These are phyloP conservation scores for Trididemnum miniatum DNA, from an alignment of 23 tunicate genomes.

Conservation along the genomic window DNA sequence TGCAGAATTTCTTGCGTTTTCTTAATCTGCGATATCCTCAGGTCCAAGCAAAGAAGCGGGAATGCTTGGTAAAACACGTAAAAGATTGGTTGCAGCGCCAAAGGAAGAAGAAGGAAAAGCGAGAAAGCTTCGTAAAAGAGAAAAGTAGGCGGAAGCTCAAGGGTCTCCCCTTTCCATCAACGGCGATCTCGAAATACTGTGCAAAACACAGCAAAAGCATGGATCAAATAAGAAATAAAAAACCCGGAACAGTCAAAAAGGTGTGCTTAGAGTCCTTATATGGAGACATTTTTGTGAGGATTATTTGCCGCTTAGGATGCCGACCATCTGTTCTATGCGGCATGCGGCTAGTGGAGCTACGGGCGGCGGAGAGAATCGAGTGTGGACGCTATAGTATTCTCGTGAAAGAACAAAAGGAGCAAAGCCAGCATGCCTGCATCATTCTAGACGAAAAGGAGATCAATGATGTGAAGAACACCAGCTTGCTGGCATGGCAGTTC, in stretches of 20 bases:
- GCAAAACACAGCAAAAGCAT: too few relatives aligned
- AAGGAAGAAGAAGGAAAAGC: neutral
- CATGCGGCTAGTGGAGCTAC: neutral
- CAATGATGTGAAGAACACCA: neutral
- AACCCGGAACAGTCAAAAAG: neutral
- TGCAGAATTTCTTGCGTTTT: neutral
- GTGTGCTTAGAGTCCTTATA: neutral
- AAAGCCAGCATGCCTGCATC: neutral
- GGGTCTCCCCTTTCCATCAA: neutral
- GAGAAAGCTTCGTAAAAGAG: neutral
- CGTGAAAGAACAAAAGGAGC: neutral
- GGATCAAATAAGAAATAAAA: too few relatives aligned
- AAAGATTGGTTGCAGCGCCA: neutral
- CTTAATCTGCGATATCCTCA: neutral
- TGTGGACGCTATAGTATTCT: neutral
- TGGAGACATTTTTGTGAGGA: neutral
- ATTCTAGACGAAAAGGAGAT: neutral
- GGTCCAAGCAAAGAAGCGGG: neutral
- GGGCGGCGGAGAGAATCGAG: neutral
- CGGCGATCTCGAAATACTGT: neutral
- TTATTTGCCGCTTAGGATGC: neutral
- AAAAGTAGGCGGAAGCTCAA: neutral
- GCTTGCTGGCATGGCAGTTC: neutral
- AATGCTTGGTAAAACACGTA: neutral
- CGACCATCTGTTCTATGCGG: neutral